Conservation (phyloP, 2,113 vertebrate genomes). For the Nyctibius bracteatus region DNA sequence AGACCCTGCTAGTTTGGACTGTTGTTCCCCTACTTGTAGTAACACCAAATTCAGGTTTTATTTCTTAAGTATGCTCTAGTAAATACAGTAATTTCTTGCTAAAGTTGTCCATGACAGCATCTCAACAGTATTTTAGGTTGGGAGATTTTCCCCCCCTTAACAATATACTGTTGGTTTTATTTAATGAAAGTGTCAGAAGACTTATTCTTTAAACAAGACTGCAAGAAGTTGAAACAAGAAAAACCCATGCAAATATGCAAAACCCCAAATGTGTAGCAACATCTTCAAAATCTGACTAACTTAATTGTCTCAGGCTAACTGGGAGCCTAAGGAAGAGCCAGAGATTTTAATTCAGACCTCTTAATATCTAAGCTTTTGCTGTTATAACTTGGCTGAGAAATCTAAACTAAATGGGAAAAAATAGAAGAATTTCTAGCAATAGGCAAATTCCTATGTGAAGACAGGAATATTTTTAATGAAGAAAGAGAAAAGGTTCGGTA, state of each 20-base stretch:
- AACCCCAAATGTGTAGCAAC: background rate
- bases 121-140: background rate
- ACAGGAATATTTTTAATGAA: background rate
- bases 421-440: background rate
- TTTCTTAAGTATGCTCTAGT: background rate
- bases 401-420: background rate
- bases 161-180: background rate
- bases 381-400: background rate
- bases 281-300: background rate
- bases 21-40: background rate
- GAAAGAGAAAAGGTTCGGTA: background rate
- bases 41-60: background rate
- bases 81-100: background rate
- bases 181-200: background rate
- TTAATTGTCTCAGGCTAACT: background rate
- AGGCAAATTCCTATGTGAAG: background rate
- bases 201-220: background rate
- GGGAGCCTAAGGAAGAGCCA: background rate
- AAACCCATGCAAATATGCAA: background rate
- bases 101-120: background rate
- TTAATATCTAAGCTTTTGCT: background rate
- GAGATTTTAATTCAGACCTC: background rate
- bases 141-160: accelerated
- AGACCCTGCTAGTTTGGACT: background rate
- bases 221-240: background rate